phyloP scores from a whole-genome alignment of 2,113 vertebrate species.

The Vulpes vulpes region DNA sequence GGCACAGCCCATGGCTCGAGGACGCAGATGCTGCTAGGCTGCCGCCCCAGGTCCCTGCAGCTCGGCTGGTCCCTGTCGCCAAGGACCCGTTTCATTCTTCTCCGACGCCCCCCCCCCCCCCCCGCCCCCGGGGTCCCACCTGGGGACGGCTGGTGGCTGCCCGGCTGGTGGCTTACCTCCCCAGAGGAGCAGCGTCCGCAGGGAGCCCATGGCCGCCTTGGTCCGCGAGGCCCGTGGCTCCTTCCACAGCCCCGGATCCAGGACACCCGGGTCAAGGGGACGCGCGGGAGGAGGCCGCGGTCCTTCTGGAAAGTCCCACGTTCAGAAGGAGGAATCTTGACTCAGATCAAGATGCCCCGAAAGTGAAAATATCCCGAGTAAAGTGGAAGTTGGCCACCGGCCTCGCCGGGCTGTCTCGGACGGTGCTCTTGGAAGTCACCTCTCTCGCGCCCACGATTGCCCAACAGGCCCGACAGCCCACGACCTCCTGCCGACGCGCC shows the following conservation, averaged over 20 bases:
- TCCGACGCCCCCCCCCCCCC: background rate
- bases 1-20: accelerated
- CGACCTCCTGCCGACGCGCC: too few species aligned
- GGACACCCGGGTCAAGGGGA: background rate
- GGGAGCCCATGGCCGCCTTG: constrained; percentile 27
- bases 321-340: constrained; percentile 77
- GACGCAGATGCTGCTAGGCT: background rate
- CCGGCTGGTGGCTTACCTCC: constrained; percentile 50
- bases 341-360: constrained; percentile 65
- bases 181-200: constrained; percentile 71
- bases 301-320: constrained; percentile 76
- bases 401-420: background rate
- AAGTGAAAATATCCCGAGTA: constrained; percentile 68
- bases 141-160: background rate
- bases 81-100: background rate
- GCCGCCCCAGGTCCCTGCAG: background rate
- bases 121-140: background rate
- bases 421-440: constrained; percentile 69
- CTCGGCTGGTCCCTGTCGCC: background rate
- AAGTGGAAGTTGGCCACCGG: constrained; percentile 77
- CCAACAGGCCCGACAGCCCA: too few species aligned
- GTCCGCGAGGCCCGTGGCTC: background rate
- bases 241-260: background rate
- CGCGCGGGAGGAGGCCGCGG: background rate
- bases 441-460: background rate